Conservation (phyloP, 2,888 invertebrate species). For the Watsonalla cultraria region DNA sequence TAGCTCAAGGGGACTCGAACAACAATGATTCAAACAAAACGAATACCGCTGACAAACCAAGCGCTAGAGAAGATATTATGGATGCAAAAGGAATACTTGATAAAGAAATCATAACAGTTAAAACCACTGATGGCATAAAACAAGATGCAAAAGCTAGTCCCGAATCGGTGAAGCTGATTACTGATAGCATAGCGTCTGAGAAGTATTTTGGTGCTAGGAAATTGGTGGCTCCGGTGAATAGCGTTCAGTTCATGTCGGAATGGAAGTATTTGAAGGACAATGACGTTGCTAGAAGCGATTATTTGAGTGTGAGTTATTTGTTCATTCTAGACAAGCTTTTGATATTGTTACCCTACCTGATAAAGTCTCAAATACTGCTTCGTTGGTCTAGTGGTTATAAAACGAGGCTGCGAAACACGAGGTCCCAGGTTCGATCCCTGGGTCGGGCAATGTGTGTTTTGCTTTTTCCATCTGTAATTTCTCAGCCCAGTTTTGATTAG, state of each 20-base stretch:
- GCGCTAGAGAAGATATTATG: slow-evolving; percentile 16
- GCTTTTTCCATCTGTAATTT: too few relatives aligned
- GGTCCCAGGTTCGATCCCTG: too few relatives aligned
- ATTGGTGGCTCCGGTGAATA: slow-evolving; percentile 74
- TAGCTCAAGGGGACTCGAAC: slow-evolving; percentile 40
- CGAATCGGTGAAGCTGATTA: slow-evolving; percentile 44
- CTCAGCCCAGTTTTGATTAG: too few relatives aligned
- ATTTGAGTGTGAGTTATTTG: slow-evolving; percentile 81
- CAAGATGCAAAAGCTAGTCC: slow-evolving; percentile 24
- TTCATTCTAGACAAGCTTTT: too few relatives aligned
- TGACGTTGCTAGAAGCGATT: slow-evolving; percentile 73
- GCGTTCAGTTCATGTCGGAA: slow-evolving; percentile 81
- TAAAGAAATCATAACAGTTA: neutral
- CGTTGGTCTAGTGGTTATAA: too few relatives aligned
- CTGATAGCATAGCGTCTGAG: slow-evolving; percentile 29
- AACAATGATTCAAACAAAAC: slow-evolving; percentile 40
- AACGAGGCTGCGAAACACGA: too few relatives aligned
- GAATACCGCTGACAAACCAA: slow-evolving; percentile 8
- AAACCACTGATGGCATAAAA: slow-evolving; percentile 3
- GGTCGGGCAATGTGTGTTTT: too few relatives aligned
- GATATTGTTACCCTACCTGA: too few relatives aligned
- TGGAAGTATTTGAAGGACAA: slow-evolving; percentile 80
- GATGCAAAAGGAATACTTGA: neutral
- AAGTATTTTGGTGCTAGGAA: slow-evolving; percentile 23
- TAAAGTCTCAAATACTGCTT: too few relatives aligned